Percentiles rank a stretch among this genome's conserved stretches.
These are phyloP conservation scores for Scotopteryx bipunctaria DNA, from an alignment of 2,888 invertebrate species.

Conservation along the genomic window DNA sequence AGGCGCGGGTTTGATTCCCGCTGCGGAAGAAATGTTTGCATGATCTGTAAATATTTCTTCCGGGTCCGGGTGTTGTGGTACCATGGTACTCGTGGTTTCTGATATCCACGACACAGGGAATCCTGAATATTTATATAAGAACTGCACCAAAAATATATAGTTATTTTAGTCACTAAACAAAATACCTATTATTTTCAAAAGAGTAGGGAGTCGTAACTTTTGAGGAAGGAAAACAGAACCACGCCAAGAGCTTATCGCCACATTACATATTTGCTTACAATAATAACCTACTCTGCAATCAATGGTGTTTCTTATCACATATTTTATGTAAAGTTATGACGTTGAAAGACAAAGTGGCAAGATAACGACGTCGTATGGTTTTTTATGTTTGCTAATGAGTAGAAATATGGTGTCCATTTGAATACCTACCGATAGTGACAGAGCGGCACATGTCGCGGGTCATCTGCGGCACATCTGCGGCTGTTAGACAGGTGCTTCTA, in stretches of 20 bases:
- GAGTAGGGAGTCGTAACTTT: not conserved
- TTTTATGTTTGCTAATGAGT: conserved; percentile 45
- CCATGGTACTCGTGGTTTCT: no score
- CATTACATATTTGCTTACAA: conserved; percentile 15
- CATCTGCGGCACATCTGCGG: conserved; percentile 60
- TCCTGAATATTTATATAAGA: not conserved
- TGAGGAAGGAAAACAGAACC: conserved; percentile 3
- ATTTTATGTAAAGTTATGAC: conserved; percentile 33
- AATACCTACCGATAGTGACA: conserved; percentile 46
- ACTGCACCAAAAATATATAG: not conserved
- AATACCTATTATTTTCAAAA: not conserved
- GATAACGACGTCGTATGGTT: conserved; percentile 45
- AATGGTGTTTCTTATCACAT: conserved; percentile 25
- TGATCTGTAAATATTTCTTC: no score
- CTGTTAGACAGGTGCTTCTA: conserved; percentile 77
- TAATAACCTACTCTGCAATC: conserved; percentile 10
- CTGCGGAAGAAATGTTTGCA: no score
- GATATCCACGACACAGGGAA: no score
- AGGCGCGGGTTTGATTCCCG: no score
- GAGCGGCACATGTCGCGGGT: conserved; percentile 49
- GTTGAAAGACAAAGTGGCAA: conserved; percentile 32
- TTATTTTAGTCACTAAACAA: not conserved
- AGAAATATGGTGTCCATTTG: conserved; percentile 40
- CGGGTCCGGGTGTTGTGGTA: no score
- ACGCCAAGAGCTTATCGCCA: conserved; percentile 11